Base-by-base conservation (phyloP, 2,888 invertebrate genomes). In the Drosophila leonis region DNA sequence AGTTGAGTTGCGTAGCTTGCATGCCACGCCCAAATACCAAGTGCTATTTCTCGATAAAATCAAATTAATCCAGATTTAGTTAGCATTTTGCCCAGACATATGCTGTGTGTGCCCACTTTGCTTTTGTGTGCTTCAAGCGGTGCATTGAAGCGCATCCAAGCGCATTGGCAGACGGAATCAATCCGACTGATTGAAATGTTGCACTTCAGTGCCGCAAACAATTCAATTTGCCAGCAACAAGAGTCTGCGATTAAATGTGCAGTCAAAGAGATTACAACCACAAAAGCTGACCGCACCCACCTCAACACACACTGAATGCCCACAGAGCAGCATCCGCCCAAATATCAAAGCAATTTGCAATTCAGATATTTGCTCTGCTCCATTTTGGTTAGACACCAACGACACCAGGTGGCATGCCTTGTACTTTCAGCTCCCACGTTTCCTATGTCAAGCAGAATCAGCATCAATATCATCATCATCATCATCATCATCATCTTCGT, bases 161-260 rank as follows among this genome's bases (percentile, higher is more conserved):
- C 79, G 78, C 68, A 65, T 51, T 72, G 59, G 41, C 72, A 56
- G 18, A 20, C 57, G 63, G 70, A 77, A 78, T 78, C 80, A 78
- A 80, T 78, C 72, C 46, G 72, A n/a, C 37, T 73, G 80, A 78
- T 80, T 76, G 73, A 78, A 78, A 76, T 76, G 78, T 65, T 65
- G 68, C 77, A 66, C 76, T 78, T 41, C 39, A 54, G 42, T 44
- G 52, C 69, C 51, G 64, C 77, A 77, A 79, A 72, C 82, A 83
- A 84, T 79, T 87, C 85, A 83, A 83, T 83, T 82, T 79, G 67
- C 67, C 77, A 71, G 31, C 82, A 69, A 78, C 81, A 70, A 65
- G 60, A 83, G 59, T 68, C 56, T 64, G 54, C 85, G 67, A 85
- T 85, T 75, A 79, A 72, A 65, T 64, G 76, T 81, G 72, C 78